These are phyloP conservation scores for Pseudeuparius sepicola DNA, from an alignment of 2,888 invertebrate species.

Conservation along the genomic window DNA sequence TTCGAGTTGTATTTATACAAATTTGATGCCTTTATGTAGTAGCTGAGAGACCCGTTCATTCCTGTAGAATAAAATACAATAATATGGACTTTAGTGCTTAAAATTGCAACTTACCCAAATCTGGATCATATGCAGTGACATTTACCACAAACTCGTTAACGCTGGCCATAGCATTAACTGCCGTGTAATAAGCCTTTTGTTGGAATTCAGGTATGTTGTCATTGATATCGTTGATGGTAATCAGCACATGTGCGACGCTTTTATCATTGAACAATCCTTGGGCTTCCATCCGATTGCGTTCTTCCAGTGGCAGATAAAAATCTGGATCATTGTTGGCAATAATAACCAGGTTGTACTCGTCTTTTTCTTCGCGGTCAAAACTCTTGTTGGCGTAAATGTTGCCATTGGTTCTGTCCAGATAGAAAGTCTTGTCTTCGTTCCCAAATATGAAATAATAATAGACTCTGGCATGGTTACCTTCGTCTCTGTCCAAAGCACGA, in stretches of 20 bases:
- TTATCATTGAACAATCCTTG: constrained; percentile 42
- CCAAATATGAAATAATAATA: constrained; percentile 76
- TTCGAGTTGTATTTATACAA: constrained; percentile 69
- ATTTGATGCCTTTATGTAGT: constrained; percentile 72
- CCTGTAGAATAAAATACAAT: neutral
- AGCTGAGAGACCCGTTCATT: constrained; percentile 58
- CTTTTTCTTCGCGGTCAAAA: constrained; percentile 71
- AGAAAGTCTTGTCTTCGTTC: constrained; percentile 67
- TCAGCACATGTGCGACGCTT: constrained; percentile 60
- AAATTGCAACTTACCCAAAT: constrained; percentile 67
- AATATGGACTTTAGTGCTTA: too few relatives aligned
- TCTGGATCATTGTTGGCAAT: constrained; percentile 79
- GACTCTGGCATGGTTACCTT: constrained; percentile 70
- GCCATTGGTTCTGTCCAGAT: constrained; percentile 70
- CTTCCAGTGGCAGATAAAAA: constrained; percentile 48
- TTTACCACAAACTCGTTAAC: constrained; percentile 64
- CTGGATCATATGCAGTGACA: constrained; percentile 72
- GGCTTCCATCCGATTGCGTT: constrained; percentile 41
- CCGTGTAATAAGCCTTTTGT: constrained; percentile 38
- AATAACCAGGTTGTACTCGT: constrained; percentile 65
- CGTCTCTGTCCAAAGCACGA: constrained; percentile 64
- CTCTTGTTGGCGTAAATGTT: constrained; percentile 67
- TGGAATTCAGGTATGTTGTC: constrained; percentile 65
- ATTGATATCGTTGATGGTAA: constrained; percentile 71
- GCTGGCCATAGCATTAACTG: constrained; percentile 67